Conservation (phyloP, 1,140 invertebrate species). For the Heliothis subflexa region DNA sequence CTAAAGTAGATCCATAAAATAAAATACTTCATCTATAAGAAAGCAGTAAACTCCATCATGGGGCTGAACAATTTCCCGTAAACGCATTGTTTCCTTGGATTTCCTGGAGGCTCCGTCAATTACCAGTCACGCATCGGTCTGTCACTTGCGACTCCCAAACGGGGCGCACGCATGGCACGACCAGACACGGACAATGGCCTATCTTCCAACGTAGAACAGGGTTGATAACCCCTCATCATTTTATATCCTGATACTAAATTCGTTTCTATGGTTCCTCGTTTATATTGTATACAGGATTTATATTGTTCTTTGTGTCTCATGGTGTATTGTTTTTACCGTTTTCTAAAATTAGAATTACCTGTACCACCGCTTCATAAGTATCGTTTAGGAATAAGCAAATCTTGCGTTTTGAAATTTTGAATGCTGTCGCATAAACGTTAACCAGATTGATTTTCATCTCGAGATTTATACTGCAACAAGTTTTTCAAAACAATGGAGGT, state of each 20-base stretch:
- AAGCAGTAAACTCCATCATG: slow-evolving; percentile 11
- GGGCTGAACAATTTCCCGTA: slow-evolving; percentile 37
- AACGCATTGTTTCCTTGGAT: slow-evolving; percentile 4
- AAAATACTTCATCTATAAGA: background rate
- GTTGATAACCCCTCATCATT: slow-evolving; percentile 15
- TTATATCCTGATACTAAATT: background rate
- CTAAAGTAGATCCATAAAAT: background rate
- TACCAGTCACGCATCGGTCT: slow-evolving; percentile 43
- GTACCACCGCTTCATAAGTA: too few species aligned
- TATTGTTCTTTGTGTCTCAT: too few species aligned
- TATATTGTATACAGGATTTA: too few species aligned
- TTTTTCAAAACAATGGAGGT: background rate
- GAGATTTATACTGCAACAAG: background rate
- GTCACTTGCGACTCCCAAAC: slow-evolving; percentile 31
- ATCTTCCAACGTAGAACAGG: slow-evolving; percentile 47
- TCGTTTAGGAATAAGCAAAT: too few species aligned
- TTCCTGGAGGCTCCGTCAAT: slow-evolving; percentile 38
- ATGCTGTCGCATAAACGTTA: background rate
- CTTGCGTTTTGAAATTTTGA: background rate
- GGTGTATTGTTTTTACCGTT: too few species aligned
- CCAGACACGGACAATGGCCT: slow-evolving; percentile 59
- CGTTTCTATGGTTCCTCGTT: background rate
- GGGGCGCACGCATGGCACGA: slow-evolving; percentile 52
- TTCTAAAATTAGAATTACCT: too few species aligned
- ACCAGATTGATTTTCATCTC: background rate